Conservation (phyloP, 2,113 vertebrate genomes). For the Steatornis caripensis region DNA sequence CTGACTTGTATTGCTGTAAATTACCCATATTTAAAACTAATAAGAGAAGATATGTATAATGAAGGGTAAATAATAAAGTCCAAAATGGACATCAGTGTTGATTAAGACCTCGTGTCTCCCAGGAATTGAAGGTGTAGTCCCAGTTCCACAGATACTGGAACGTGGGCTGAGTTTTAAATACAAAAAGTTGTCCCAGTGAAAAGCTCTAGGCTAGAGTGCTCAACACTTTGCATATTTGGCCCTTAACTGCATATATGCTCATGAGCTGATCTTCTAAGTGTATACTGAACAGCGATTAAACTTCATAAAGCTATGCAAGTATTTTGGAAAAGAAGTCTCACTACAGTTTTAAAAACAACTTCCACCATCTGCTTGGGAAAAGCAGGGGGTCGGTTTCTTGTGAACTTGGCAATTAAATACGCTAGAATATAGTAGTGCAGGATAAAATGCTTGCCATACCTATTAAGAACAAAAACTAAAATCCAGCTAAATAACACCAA, state of each 20-base stretch:
- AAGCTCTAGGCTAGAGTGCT: not conserved
- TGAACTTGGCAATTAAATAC: slow-evolving; percentile 69
- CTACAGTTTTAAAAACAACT: slow-evolving; percentile 56
- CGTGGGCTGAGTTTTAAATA: not conserved
- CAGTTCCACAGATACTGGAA: not conserved
- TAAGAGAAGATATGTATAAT: not conserved
- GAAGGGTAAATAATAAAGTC: not conserved
- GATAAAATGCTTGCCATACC: slow-evolving; percentile 43
- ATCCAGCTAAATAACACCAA: slow-evolving; percentile 31
- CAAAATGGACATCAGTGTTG: not conserved
- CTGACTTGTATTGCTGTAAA: not conserved
- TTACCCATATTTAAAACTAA: not conserved
- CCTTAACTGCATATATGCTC: not conserved
- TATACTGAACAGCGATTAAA: slow-evolving; percentile 18
- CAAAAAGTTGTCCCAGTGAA: not conserved
- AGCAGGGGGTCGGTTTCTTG: slow-evolving; percentile 4
- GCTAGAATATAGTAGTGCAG: slow-evolving; percentile 32
- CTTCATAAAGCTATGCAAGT: slow-evolving; percentile 42
- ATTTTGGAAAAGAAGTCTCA: slow-evolving; percentile 58
- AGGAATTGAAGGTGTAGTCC: not conserved
- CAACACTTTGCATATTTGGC: not conserved
- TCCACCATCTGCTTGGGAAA: slow-evolving; percentile 68
- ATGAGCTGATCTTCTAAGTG: not conserved
- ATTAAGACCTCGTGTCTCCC: not conserved
- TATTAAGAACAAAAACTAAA: slow-evolving; percentile 42